Conservation (phyloP, 2,888 invertebrate genomes). For the Galerucella pusilla region DNA sequence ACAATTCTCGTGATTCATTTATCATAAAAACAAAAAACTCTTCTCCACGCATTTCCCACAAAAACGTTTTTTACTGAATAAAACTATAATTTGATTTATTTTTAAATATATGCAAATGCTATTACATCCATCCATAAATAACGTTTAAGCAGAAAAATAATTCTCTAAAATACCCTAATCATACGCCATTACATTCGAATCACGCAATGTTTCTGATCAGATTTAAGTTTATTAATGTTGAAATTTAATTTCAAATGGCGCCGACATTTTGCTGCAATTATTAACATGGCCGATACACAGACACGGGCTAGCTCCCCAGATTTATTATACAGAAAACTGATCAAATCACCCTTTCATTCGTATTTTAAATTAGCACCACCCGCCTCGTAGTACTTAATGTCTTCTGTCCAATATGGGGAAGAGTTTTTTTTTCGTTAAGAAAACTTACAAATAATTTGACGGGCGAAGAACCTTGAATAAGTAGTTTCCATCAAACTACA, state of each 20-base stretch:
- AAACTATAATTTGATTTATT: slow-evolving; percentile 39
- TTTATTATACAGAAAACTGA: no score
- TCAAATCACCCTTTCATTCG: no score
- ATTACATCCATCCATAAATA: slow-evolving; percentile 38
- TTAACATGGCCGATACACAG: slow-evolving; percentile 36
- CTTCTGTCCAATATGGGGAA: no score
- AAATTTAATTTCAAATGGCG: slow-evolving; percentile 48
- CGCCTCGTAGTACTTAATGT: no score
- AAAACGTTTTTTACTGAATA: slow-evolving; percentile 20
- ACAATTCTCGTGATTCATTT: not conserved
- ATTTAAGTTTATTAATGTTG: slow-evolving; percentile 47
- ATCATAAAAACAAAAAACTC: slow-evolving; percentile 6
- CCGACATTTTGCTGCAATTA: slow-evolving; percentile 41
- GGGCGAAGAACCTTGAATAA: no score
- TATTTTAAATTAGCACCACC: no score
- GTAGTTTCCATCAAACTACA: no score
- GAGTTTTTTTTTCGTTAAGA: no score
- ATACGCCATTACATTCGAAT: slow-evolving; percentile 50
- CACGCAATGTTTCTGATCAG: slow-evolving; percentile 53
- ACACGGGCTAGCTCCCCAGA: not conserved
- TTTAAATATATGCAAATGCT: slow-evolving; percentile 41
- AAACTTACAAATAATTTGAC: no score
- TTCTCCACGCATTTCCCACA: slow-evolving; percentile 18
- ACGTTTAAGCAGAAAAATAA: slow-evolving; percentile 39
- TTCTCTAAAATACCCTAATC: slow-evolving; percentile 48